Conservation (phyloP, 2,888 invertebrate genomes). For the Cataglyphis albicans region DNA sequence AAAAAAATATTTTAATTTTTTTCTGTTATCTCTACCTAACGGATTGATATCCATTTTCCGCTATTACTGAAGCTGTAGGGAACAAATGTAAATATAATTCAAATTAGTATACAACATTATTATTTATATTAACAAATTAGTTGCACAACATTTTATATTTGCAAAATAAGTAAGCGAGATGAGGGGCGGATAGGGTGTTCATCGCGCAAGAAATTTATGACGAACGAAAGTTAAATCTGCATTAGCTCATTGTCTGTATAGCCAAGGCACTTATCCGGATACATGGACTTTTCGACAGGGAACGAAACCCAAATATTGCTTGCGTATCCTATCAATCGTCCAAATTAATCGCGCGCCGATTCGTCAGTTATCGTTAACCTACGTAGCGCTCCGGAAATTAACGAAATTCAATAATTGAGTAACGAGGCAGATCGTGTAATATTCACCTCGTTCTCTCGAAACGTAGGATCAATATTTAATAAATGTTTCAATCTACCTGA, state of each 20-base stretch:
- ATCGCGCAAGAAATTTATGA: neutral
- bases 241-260: neutral
- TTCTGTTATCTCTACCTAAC: neutral
- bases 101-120: neutral
- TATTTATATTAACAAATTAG: too few species aligned
- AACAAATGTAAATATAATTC: neutral
- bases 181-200: neutral
- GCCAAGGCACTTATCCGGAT: neutral
- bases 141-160: neutral
- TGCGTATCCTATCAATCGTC: slow-evolving; percentile 13
- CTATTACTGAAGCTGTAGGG: neutral
- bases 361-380: slow-evolving; percentile 25
- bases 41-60: neutral
- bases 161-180: slow-evolving; percentile 1
- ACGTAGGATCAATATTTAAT: slow-evolving; percentile 53
- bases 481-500: slow-evolving; percentile 53
- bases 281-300: neutral
- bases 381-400: slow-evolving; percentile 24
- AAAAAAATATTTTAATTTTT: neutral
- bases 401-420: slow-evolving; percentile 49
- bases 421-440: slow-evolving; percentile 39
- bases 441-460: slow-evolving; percentile 41
- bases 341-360: slow-evolving; percentile 23
- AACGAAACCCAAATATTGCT: slow-evolving; percentile 27
- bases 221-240: slow-evolving; percentile 14